A percentile compares a stretch with the other conserved stretches of the same genome.
Evolutionary conservation across 53 echinoderm and acorn worm species (phyloP).

Genomic region (Holothuria scabra): DNA sequence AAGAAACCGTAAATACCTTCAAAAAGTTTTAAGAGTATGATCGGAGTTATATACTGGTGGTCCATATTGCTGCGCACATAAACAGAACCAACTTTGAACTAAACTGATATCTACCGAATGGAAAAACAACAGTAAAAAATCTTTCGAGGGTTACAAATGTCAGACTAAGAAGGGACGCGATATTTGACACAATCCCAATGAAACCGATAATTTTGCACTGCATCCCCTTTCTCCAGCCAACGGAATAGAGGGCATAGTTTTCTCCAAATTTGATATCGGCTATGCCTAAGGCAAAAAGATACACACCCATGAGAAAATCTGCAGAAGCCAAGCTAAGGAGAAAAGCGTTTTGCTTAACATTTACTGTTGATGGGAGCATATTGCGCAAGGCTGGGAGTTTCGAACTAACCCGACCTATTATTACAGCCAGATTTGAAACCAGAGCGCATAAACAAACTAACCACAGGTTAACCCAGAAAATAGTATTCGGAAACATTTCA

Average conservation of each 20-base stretch:
- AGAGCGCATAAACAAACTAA: too few relatives aligned
- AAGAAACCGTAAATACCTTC: neutral
- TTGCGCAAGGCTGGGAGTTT: too few relatives aligned
- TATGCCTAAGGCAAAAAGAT: constrained; percentile 7
- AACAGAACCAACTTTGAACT: neutral
- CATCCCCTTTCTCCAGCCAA: neutral
- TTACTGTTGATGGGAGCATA: too few relatives aligned
- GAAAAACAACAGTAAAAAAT: constrained; percentile 6
- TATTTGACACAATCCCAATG: constrained; percentile 7
- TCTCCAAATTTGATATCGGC: constrained; percentile 15
- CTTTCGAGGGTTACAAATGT: constrained; percentile 12
- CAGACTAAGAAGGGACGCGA: neutral
- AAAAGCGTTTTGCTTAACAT: neutral
- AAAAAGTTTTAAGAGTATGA: neutral
- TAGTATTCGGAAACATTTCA: too few relatives aligned
- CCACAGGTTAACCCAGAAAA: too few relatives aligned
- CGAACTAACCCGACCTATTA: too few relatives aligned
- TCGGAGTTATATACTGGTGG: neutral
- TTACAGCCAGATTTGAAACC: too few relatives aligned
- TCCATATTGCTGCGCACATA: neutral
- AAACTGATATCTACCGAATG: neutral
- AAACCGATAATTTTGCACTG: constrained; percentile 25
- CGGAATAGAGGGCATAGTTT: constrained; percentile 9
- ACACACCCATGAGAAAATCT: constrained; percentile 37
- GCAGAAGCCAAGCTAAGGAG: constrained; percentile 1